Percentiles rank a stretch among this genome's conserved stretches.
These are phyloP conservation scores for Maniola hyperantus DNA, from an alignment of 2,888 invertebrate species.

Conservation along the genomic window DNA sequence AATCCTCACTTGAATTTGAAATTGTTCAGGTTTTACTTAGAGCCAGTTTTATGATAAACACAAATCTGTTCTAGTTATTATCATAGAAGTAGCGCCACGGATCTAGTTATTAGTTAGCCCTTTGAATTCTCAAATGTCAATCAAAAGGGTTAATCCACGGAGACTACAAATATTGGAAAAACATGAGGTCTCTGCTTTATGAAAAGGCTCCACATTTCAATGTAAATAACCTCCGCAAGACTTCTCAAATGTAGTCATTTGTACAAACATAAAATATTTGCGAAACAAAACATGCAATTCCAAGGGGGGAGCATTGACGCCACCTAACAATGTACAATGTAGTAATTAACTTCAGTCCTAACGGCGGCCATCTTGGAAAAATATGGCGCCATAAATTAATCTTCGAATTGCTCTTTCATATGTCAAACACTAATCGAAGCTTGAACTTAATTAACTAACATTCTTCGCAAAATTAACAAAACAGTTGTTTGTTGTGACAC, in stretches of 20 bases:
- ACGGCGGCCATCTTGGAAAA: slow-evolving; percentile 61
- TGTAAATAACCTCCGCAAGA: not conserved
- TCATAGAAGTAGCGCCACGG: too few relatives aligned
- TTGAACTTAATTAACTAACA: slow-evolving; percentile 21
- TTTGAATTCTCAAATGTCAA: too few relatives aligned
- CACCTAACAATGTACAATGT: slow-evolving; percentile 50
- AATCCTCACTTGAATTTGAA: too few relatives aligned
- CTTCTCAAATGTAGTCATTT: slow-evolving; percentile 7
- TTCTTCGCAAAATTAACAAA: slow-evolving; percentile 16
- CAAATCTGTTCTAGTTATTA: too few relatives aligned
- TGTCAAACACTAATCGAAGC: slow-evolving; percentile 59
- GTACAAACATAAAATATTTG: slow-evolving; percentile 1
- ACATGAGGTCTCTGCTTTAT: not conserved
- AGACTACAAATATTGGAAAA: not conserved
- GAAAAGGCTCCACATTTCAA: not conserved
- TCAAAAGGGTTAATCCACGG: too few relatives aligned
- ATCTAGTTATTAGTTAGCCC: too few relatives aligned
- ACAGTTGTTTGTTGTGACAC: not conserved
- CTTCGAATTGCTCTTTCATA: slow-evolving; percentile 72
- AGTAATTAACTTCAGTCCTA: slow-evolving; percentile 62
- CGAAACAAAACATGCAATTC: slow-evolving; percentile 26
- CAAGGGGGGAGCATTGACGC: not conserved
- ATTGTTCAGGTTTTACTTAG: too few relatives aligned
- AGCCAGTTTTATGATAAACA: too few relatives aligned
- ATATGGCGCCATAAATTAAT: slow-evolving; percentile 69